These are phyloP conservation scores for Cotesia typhae DNA, from an alignment of 1,140 invertebrate species.

Conservation along the genomic window DNA sequence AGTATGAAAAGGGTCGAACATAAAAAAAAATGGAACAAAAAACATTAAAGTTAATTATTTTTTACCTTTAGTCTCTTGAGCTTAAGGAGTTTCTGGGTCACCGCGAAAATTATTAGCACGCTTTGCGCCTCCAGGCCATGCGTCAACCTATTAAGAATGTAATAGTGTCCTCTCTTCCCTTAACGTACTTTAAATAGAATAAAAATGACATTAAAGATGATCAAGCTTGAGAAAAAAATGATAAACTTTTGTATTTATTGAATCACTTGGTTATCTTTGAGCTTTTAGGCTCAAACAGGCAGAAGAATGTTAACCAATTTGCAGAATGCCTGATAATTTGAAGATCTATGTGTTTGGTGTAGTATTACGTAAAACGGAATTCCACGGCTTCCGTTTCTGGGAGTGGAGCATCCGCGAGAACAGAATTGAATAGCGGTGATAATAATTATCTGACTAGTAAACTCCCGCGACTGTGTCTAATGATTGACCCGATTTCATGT, in stretches of 20 bases:
- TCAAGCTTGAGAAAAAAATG: slow-evolving; percentile 2
- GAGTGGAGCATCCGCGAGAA: slow-evolving; percentile 55
- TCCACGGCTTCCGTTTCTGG: slow-evolving; percentile 51
- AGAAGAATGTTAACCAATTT: not conserved
- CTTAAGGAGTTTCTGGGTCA: slow-evolving; percentile 37
- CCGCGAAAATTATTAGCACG: slow-evolving; percentile 32
- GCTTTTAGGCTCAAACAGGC: not conserved
- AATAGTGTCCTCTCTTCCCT: slow-evolving; percentile 17
- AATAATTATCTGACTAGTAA: slow-evolving; percentile 37
- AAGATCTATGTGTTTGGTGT: not conserved
- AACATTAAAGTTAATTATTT: slow-evolving; percentile 4
- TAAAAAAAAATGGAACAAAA: not conserved
- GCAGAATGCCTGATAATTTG: not conserved
- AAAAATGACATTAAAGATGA: slow-evolving; percentile 14
- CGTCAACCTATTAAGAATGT: slow-evolving; percentile 29
- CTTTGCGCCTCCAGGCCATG: slow-evolving; percentile 34
- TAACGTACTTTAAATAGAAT: slow-evolving; percentile 26
- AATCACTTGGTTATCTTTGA: no score
- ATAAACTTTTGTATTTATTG: no score
- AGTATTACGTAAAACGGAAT: slow-evolving; percentile 42
- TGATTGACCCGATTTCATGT: slow-evolving; percentile 39
- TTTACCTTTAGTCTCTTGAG: slow-evolving; percentile 14
- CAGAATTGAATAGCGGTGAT: slow-evolving; percentile 43
- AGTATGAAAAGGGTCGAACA: no score
- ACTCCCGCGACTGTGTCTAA: slow-evolving; percentile 22